Conservation (phyloP, 2,888 invertebrate species). For the Drosophila seclusa region DNA sequence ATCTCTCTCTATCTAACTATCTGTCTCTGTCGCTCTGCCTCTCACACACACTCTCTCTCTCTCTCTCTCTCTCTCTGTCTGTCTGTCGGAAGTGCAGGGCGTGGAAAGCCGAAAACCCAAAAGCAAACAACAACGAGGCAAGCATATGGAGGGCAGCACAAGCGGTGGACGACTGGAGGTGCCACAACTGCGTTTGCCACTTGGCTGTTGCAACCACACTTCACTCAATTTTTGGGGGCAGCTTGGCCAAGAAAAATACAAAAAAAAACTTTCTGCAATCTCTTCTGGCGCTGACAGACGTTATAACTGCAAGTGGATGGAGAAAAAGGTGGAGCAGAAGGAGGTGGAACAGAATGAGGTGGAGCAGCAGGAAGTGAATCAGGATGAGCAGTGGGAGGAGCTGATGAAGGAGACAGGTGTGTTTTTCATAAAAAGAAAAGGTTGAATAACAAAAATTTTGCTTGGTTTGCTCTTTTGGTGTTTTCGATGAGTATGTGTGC, state of each 20-base stretch:
- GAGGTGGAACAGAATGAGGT: not conserved
- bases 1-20: constrained; percentile 4
- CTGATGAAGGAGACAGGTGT: constrained; percentile 18
- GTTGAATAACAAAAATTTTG: constrained; percentile 35
- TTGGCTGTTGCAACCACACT: constrained; percentile 59
- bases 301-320: constrained; percentile 41
- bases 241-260: constrained; percentile 18
- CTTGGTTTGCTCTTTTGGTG: constrained; percentile 4
- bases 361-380: not conserved
- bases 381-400: constrained; percentile 2
- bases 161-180: not conserved
- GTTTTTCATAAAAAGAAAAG: constrained; percentile 18
- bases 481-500: not conserved
- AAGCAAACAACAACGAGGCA: constrained; percentile 49
- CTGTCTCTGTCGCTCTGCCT: not conserved
- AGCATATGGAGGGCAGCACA: not conserved
- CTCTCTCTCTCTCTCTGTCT: not conserved
- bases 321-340: constrained; percentile 5
- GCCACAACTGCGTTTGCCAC: constrained; percentile 55
- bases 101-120: constrained; percentile 55
- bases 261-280: constrained; percentile 41
- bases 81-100: constrained; percentile 44
- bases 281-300: constrained; percentile 55
- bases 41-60: constrained; percentile 1
- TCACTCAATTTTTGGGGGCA: constrained; percentile 42